Conservation (phyloP, 2,113 vertebrate species). For the Xiphorhynchus elegans region DNA sequence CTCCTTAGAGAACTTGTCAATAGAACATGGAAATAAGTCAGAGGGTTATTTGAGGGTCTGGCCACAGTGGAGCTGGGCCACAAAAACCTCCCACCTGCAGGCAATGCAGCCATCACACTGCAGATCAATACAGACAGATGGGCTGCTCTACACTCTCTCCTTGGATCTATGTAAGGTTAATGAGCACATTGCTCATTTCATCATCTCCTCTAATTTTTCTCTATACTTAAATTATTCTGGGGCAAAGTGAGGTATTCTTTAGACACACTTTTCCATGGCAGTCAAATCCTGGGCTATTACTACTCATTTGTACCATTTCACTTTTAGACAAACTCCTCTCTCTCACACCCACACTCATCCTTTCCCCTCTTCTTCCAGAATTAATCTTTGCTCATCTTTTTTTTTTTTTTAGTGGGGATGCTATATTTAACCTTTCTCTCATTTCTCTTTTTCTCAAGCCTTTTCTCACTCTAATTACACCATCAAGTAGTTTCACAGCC, state of each 20-base stretch:
- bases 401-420: background rate
- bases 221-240: background rate
- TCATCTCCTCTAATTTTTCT: background rate
- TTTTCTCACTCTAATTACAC: background rate
- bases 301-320: constrained; percentile 27
- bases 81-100: background rate
- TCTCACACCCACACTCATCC: constrained; percentile 17
- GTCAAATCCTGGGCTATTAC: background rate
- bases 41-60: background rate
- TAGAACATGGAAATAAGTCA: background rate
- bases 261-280: background rate
- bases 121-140: background rate
- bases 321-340: constrained; percentile 14
- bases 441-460: constrained; percentile 56
- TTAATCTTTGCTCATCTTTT: background rate
- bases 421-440: constrained; percentile 44
- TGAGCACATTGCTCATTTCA: background rate
- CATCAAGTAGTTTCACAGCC: constrained; percentile 32
- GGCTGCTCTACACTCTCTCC: background rate
- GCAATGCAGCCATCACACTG: background rate
- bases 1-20: background rate
- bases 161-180: background rate
- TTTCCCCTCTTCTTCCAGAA: constrained; percentile 21
- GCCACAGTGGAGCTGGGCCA: background rate
- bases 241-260: background rate